phyloP scores from a whole-genome alignment of 2,113 vertebrate species.

The Oreochromis aureus region DNA sequence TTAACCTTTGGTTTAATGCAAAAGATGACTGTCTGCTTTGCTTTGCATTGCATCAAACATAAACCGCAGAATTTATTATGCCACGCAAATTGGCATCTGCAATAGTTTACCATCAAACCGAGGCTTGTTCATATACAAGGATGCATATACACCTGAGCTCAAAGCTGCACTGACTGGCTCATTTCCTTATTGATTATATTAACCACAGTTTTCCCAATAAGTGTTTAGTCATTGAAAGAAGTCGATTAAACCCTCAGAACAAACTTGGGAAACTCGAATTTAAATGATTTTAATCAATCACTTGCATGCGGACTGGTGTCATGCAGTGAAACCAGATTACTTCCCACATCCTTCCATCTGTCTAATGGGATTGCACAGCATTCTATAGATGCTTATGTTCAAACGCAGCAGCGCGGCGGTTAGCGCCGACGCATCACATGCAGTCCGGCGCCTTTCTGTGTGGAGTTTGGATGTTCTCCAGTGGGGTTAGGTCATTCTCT shows the following conservation, averaged over 20 bases:
- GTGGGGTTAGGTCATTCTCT: fast-evolving
- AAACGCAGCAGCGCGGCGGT: neutral
- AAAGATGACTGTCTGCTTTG: neutral
- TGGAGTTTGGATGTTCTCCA: neutral
- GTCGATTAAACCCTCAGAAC: neutral
- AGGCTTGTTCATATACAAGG: fast-evolving
- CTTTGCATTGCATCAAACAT: neutral
- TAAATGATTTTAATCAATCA: neutral
- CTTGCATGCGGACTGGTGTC: neutral
- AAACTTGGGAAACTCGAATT: neutral
- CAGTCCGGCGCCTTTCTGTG: neutral
- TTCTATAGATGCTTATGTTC: neutral
- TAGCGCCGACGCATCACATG: no score
- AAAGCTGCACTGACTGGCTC: neutral
- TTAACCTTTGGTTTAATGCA: slow-evolving; percentile 18
- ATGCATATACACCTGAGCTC: neutral
- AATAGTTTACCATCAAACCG: neutral
- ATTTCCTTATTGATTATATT: neutral
- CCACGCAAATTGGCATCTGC: neutral
- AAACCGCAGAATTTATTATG: neutral
- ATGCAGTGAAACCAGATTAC: neutral
- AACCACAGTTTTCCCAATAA: neutral
- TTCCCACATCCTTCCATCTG: slow-evolving; percentile 11
- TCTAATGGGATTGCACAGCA: fast-evolving
- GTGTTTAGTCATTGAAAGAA: neutral